Base-by-base conservation (phyloP, 2,888 invertebrate genomes). In the Netelia melanura region DNA sequence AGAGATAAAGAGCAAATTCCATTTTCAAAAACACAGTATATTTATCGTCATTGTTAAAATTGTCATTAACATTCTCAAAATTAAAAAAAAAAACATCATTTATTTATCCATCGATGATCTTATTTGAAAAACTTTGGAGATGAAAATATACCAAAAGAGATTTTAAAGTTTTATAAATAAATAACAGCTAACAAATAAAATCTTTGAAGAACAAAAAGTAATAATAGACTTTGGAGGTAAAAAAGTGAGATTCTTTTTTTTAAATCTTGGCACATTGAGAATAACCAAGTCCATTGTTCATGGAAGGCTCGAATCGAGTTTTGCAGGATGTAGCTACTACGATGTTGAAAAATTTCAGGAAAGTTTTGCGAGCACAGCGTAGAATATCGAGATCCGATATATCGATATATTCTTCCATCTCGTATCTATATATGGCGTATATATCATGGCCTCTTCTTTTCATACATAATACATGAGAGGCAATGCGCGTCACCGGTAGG, bases 401-500 rank as follows among this genome's bases (percentile, higher is more conserved):
- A 71, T 58, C 71, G 71, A 71, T 71, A 30, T 11, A 14, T 56
- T 54, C 38, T 58, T 21, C 21, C 21, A 21, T 58, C 9, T 21
- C 9, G 21, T 56, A 17, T 56, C 14, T 17, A 48, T 17, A 58
- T 58, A 14, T 23, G 5, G 17, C 8, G 8, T 21, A 58, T 21
- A 56, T 44, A 71, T 56, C 58, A 17, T 9, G 3, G 43, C 10
- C 86, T 86, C 81, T 83, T 71, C 48, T 79, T 68, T 84, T 89
- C 88, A 87, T 88, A 87, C 87, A 90, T 89, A 87, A 90, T 89
- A 86, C 68, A 90, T 89, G 77, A 78, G 48, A 58, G 21, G 9
- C 21, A 17, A 17, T 3, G 9, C 58, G n/a, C 56, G 67, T 67
- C 67, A 67, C 38, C 61, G 43, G 21, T 58, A 21, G 17, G 44